Base-by-base conservation (phyloP, 2,113 vertebrate genomes). In the Toxotes jaculatrix region DNA sequence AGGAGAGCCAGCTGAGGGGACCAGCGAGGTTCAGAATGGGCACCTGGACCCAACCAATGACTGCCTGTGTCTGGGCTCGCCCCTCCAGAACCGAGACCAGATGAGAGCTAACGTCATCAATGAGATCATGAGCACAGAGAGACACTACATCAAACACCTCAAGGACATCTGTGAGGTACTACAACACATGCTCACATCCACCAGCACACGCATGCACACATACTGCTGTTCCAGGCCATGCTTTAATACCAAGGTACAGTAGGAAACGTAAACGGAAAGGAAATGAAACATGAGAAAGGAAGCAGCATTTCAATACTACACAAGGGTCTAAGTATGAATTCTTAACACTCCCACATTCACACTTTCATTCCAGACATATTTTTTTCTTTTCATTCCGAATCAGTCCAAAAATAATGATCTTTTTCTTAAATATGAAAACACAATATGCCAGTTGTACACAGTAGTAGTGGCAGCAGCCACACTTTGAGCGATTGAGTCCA, bases 101-200 rank as follows among this genome's bases (percentile, higher is more conserved):
- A 99, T 99, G 98, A 97, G 98, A 91, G 98, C 98, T 79, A 99
- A 99, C 21, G 98, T 99, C 95, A 99, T 99, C 95, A 99, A 99
- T 76, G 98, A 99, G 93, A 99, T 99, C 91, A 99, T 99, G 98
- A 99, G 97, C 95, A 99, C 98, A 19, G 98, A 99, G 92, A 96
- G 98, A 86, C 98, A 99, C 94, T 99, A 99, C 91, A 99, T 99
- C 94, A 99, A 99, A 91, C 98, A 99, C 92, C 97, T 99, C 91
- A 99, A 99, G 94, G 98, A 99, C 93, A 99, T 99, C 88, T 99
- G 98, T 3, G 98, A 99, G 97, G 98, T 99, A 96, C 57, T 55
- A 61, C 53, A 85, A 83, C 80, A 73, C 45, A 3, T 23, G 14
- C 51, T 45, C 68, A 60, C 68, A 56, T 27, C 45, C 79, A 75